A percentile compares a stretch with the other conserved stretches of the same genome.
phyloP scores from a whole-genome alignment of 2,113 vertebrate genomes.

The Monarcha castaneiventris region DNA sequence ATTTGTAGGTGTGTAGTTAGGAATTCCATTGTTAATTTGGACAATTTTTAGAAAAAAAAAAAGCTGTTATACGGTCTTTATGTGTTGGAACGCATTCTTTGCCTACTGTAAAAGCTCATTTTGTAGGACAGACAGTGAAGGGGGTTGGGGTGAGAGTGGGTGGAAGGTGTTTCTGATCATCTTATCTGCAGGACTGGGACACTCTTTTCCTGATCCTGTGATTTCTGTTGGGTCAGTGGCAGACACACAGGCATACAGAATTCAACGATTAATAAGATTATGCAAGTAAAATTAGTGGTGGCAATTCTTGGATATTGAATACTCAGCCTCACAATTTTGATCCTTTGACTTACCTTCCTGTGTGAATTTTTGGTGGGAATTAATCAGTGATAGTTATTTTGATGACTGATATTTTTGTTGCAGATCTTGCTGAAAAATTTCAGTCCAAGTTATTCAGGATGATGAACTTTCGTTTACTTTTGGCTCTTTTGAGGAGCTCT shows the following conservation, averaged over 20 bases:
- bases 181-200: background rate
- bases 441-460: background rate
- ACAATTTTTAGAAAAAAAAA: background rate
- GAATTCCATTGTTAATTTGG: background rate
- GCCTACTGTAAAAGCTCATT: rapidly evolving
- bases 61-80: background rate
- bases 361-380: background rate
- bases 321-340: background rate
- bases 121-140: background rate
- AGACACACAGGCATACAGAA: background rate
- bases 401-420: background rate
- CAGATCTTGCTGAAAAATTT: background rate
- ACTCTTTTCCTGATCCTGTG: background rate
- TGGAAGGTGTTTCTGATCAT: background rate
- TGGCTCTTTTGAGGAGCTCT: background rate
- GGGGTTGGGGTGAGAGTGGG: background rate
- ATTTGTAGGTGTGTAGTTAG: background rate
- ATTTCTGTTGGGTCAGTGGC: background rate
- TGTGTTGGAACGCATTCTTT: background rate
- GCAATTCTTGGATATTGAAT: background rate
- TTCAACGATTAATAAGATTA: background rate
- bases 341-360: background rate
- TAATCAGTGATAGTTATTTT: background rate
- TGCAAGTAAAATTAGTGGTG: background rate
- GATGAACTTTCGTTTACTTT: background rate